A percentile compares a stretch with the other conserved stretches of the same genome.
These are phyloP conservation scores for Anniella stebbinsi DNA, from an alignment of 2,797 vertebrate species.

Conservation along the genomic window DNA sequence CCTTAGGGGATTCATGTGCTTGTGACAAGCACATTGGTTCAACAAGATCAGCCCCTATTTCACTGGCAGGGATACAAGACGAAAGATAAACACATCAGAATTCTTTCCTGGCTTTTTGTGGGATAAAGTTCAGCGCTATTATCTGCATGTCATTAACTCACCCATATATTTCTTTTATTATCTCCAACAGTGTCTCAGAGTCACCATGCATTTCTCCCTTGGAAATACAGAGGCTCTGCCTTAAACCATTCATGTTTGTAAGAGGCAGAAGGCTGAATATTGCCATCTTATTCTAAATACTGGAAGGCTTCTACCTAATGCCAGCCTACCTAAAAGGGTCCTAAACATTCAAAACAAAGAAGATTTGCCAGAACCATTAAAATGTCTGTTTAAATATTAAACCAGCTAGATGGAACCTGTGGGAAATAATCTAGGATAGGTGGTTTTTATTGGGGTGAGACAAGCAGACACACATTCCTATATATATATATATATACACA, in stretches of 20 bases:
- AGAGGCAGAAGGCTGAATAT: slow-evolving; percentile 49
- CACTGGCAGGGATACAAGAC: slow-evolving; percentile 17
- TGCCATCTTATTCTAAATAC: slow-evolving; percentile 52
- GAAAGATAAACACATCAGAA: slow-evolving; percentile 49
- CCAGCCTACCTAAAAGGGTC: slow-evolving; percentile 57
- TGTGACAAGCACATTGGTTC: neutral
- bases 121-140: slow-evolving; percentile 47
- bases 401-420: slow-evolving; percentile 54
- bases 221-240: slow-evolving; percentile 45
- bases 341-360: slow-evolving; percentile 60
- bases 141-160: slow-evolving; percentile 32
- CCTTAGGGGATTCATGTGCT: neutral
- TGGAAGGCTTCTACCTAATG: slow-evolving; percentile 52
- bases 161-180: neutral
- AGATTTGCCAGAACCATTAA: slow-evolving; percentile 1
- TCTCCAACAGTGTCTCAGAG: slow-evolving; percentile 13
- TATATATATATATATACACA: slow-evolving; percentile 14
- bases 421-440: slow-evolving; percentile 50
- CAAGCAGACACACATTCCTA: slow-evolving; percentile 28
- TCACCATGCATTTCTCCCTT: neutral
- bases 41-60: slow-evolving; percentile 5
- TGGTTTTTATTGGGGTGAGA: slow-evolving; percentile 54
- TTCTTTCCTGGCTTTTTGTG: slow-evolving; percentile 32
- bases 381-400: slow-evolving; percentile 70
- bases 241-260: slow-evolving; percentile 2